Evolutionary conservation across 2,113 vertebrate genomes (phyloP).

Genomic region (Spermophilus dauricus): DNA sequence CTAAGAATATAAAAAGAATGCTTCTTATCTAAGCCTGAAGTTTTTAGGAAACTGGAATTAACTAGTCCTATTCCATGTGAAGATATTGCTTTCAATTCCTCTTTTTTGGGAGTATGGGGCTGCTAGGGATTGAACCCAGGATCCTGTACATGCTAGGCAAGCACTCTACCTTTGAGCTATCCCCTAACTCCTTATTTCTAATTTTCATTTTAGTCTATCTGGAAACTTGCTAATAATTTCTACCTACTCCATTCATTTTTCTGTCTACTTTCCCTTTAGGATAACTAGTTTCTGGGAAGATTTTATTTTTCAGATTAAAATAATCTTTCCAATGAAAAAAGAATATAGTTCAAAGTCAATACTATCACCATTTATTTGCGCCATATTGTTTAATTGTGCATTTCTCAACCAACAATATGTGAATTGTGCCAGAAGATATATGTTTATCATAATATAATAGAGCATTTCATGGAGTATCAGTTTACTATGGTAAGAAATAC

Average conservation of each 20-base stretch:
- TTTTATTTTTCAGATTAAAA: background rate
- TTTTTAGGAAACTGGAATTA: constrained; percentile 24
- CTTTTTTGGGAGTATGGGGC: background rate
- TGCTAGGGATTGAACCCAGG: too few species aligned
- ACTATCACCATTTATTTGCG: background rate
- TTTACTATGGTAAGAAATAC: background rate
- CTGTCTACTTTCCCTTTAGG: background rate
- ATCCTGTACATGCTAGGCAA: background rate
- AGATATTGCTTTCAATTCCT: background rate
- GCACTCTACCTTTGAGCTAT: background rate
- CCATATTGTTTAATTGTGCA: background rate
- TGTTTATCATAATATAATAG: background rate
- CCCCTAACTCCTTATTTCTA: background rate
- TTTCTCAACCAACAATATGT: background rate
- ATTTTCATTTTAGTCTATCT: background rate
- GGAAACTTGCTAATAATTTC: background rate
- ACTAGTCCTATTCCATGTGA: background rate
- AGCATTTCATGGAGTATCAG: background rate
- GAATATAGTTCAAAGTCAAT: background rate
- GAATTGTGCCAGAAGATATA: background rate
- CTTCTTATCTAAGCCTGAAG: background rate
- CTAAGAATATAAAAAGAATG: constrained; percentile 17
- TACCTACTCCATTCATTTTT: background rate
- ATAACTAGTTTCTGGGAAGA: background rate
- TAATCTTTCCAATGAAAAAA: background rate